Conservation (phyloP, 2,797 vertebrate species). For the Microctenopoma lineatum region DNA sequence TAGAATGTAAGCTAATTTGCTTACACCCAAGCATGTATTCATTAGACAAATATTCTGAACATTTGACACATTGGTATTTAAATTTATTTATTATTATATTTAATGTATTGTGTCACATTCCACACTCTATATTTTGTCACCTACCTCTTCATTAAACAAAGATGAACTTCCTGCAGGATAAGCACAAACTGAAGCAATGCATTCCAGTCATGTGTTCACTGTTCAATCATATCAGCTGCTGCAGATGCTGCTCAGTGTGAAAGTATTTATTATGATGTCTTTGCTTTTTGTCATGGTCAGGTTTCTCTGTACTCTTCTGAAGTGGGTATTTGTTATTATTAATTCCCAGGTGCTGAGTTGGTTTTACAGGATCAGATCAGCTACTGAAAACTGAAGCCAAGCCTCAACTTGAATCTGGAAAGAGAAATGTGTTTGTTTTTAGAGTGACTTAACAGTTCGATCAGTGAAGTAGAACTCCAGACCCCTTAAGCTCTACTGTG, state of each 20-base stretch:
- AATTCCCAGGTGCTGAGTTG: constrained; percentile 2
- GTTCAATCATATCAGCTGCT: constrained; percentile 19
- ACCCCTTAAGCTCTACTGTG: background rate
- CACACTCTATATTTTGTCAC: too few relatives aligned
- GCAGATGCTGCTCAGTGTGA: background rate
- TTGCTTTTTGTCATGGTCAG: background rate
- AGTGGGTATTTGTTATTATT: background rate
- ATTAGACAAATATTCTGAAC: too few relatives aligned
- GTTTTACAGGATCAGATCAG: too few relatives aligned
- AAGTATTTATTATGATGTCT: background rate
- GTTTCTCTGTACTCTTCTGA: background rate
- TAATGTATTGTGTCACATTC: too few relatives aligned
- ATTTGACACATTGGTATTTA: too few relatives aligned
- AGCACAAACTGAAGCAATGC: constrained; percentile 61
- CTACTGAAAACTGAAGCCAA: too few relatives aligned
- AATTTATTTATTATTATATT: too few relatives aligned
- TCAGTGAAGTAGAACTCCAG: background rate
- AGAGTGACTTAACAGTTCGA: background rate
- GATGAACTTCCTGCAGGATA: constrained; percentile 12
- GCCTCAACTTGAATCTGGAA: background rate
- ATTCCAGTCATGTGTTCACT: constrained; percentile 46
- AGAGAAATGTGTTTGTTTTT: background rate
- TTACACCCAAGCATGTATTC: too few relatives aligned
- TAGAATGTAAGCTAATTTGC: too few relatives aligned
- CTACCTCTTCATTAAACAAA: background rate